Percentiles rank a stretch among this genome's conserved stretches.
Conservation (phyloP, 2,888 invertebrate genomes). For the Athalia rosae region DNA sequence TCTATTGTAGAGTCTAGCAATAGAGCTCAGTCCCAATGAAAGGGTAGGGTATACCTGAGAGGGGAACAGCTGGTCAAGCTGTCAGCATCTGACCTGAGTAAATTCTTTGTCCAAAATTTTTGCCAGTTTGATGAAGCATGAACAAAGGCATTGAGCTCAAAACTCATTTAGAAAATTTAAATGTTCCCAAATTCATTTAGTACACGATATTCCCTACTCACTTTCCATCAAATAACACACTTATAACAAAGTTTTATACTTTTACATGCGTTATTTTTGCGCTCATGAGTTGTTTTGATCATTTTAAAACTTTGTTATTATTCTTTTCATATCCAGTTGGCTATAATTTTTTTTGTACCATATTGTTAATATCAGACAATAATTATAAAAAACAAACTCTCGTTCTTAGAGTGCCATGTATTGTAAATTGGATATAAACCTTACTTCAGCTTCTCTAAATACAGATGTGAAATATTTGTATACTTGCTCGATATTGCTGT, state of each 20-base stretch:
- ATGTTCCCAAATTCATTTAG: background rate
- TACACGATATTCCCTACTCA: background rate
- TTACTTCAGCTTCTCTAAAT: background rate
- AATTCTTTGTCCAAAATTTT: conserved; percentile 62
- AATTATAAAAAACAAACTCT: too few species aligned
- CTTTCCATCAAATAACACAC: too few species aligned
- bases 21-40: too few species aligned
- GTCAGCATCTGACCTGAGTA: conserved; percentile 63
- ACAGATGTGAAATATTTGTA: background rate
- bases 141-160: conserved; percentile 9
- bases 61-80: conserved; percentile 60
- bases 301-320: too few species aligned
- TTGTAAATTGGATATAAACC: background rate
- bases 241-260: too few species aligned
- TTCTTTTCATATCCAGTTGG: too few species aligned
- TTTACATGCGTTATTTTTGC: too few species aligned
- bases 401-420: background rate
- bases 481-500: background rate
- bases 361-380: too few species aligned
- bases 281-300: too few species aligned
- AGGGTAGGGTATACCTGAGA: conserved; percentile 28
- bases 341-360: too few species aligned
- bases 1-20: too few species aligned
- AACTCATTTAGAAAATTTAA: too few species aligned
- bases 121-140: conserved; percentile 46